Base-by-base conservation (phyloP, 92 coral and sea anemone species). In the Montipora capitata region DNA sequence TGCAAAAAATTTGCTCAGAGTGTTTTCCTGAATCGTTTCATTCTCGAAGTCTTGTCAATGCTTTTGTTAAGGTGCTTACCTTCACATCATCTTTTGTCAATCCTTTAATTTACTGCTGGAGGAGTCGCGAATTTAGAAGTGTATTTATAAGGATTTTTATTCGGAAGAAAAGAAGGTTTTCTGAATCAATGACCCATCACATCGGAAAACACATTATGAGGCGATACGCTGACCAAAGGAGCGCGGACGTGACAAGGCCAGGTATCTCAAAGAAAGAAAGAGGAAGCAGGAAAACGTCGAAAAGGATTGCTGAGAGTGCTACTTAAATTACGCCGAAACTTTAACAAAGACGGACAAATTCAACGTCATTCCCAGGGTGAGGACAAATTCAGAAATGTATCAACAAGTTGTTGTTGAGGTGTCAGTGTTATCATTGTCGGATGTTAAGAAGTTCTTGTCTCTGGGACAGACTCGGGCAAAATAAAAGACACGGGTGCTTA, bases 61-160 rank as follows among this genome's bases (percentile, higher is more conserved):
- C 99, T 0, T 80, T 96, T 6, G 94, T 97, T 6, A 97, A 97
- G 44, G 57, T 97, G 2, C 89, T 97, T 66, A 97, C 99, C 7
- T 97, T 97, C 38, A 77, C 94, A 0, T 94, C 96, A 39, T 96
- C 98, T 35, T 94, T 96, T 83, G 87, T 92, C 66, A 97, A 97
- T 88, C 99, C 99, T 8, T 70, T 97, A 45, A 92, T 97, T 59
- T 97, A 97, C 90, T 95, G 98, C 44, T 97, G 99, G 99, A 83
- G 98, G 71, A 97, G 96, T 81, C 92, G 81, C 35, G 97, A 97
- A 48, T 97, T 97, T 59, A 83, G 98, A 62, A 92, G 89, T 14
- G 98, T 95, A 0, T 97, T 97, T 73, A 59, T 81, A 10, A 89
- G 90, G 67, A 89, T 97, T 42, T 75, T 54, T 18, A 40, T 65